A percentile compares a stretch with the other conserved stretches of the same genome.
phyloP scores from a whole-genome alignment of 1,140 invertebrate species.

The Panagrolaimus sp. region DNA sequence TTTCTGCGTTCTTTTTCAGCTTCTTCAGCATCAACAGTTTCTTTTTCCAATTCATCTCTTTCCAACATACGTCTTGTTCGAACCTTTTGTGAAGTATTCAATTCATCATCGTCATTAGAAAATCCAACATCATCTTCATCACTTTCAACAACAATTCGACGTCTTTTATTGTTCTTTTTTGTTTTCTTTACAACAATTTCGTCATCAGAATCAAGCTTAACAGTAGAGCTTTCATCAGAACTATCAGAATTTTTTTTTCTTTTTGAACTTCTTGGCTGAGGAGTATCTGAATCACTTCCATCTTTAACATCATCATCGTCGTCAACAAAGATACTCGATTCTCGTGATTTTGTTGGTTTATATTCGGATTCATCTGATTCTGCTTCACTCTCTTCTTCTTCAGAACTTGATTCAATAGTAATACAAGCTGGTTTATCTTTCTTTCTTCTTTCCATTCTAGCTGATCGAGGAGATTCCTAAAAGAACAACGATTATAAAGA shows the following conservation, averaged over 20 bases:
- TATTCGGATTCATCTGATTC: too few species aligned
- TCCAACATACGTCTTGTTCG: conserved; percentile 18
- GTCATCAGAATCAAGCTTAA: neutral
- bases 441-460: too few species aligned
- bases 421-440: too few species aligned
- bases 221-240: neutral
- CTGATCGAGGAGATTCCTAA: too few species aligned
- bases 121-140: conserved; percentile 10
- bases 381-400: too few species aligned
- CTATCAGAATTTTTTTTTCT: neutral
- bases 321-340: too few species aligned
- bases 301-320: too few species aligned
- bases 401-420: too few species aligned
- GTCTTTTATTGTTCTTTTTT: neutral
- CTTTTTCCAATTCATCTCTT: conserved; percentile 31
- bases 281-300: too few species aligned
- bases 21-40: conserved; percentile 68
- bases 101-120: conserved; percentile 22
- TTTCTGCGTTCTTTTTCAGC: conserved; percentile 66
- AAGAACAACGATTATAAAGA: too few species aligned
- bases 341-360: too few species aligned
- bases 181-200: neutral
- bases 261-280: too few species aligned
- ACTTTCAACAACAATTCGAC: neutral
- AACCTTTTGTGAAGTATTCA: conserved; percentile 18